Evolutionary conservation across 2,888 invertebrate species (phyloP), one percentile per base, ranked within the genome.

Genomic region (Corythucha ciliata): DNA sequence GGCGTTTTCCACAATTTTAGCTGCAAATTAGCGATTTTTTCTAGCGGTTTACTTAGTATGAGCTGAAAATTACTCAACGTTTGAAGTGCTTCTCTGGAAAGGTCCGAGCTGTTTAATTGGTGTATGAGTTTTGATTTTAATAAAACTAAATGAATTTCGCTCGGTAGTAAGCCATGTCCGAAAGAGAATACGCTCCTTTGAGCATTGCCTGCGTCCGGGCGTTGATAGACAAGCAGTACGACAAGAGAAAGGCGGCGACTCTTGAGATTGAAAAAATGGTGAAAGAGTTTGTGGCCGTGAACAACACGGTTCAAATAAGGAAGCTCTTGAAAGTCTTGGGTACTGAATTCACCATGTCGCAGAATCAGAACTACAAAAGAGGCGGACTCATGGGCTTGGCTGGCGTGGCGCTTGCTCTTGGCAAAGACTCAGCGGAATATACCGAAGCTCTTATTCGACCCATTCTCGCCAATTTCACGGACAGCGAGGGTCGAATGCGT

Each of bases 211-310:
- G 93, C 71, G 92, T 96, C n/a, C 81, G 93, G 64, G 91, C 94
- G 32, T 72, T 98, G 48, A 92, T 89, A 61, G 98, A 98, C 67
- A 98, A 98, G 72, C 72, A 96, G 52, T 96, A 98, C 66, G 98
- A 99, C 53, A 97, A 97, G 70, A 75, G 97, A 58, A 96, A 96
- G 74, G 81, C 90, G 56, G 97, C 96, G 33, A 96, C 97, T 2
- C 76, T 87, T 51, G 97, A 98, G 74, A 90, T 99, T 53, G 98
- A 98, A 76, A 97, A 94, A 69, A 90, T 94, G 86, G 91, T 93
- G 1, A 89, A 84, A 65, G 96, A 96, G 64, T 92, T 89, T 67
- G 82, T 83, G 44, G 78, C 80, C 40, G 80, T 80, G 26, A 90
- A 91, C 64, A 92, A 96, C 64, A 79, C 80, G 1, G 78, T 78